Evolutionary conservation across 2,797 vertebrate species (phyloP), one percentile per base, ranked within the genome.

Genomic region (Pseudotriccus pelzelni): DNA sequence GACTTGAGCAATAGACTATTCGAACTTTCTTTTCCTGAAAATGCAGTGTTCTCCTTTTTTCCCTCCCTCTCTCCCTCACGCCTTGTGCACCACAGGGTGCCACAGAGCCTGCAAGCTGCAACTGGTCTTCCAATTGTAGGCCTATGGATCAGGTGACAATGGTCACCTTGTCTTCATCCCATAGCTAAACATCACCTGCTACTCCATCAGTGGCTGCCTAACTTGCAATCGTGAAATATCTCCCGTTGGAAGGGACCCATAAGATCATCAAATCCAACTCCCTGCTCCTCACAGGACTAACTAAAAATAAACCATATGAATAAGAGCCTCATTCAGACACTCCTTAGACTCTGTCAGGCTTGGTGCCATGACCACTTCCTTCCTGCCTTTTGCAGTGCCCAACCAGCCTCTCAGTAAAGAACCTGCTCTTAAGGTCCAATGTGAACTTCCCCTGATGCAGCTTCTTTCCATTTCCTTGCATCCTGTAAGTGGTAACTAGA

Each of bases 61-160:
- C 18, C 13, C 13, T 50, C 28, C 17, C 47, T 59, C 39, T 28
- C 56, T 63, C 12, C 15, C 8, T 52, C 30, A 12, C 0, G 0
- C 13, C 15, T 32, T 39, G 21, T 0, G 6, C n/a, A 84, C 4
- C 19, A 59, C 39, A 62, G n/a, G 9, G 10, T 17, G 16, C 24
- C 19, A 66, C 16, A 37, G 34, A 82, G 28, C 37, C 34, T 41
- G 46, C 13, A 43, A 4, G 10, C 12, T 73, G 22, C 47, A 37
- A 46, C 9, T 49, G 21, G 28, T 72, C 49, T 75, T 81, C 27
- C 24, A 87, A 24, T 1, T 47, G 50, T 6, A 72, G 17, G 24
- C 28, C 37, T 72, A 10, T 0, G 0, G 62, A 53, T 7, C 30
- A 10, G 11, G 14, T 34, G 11, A 23, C 23, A 64, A 17, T 5